Percentiles rank a stretch among this genome's conserved stretches.
Conservation (phyloP, 2,888 invertebrate genomes). For the Enchytraeus crypticus region DNA sequence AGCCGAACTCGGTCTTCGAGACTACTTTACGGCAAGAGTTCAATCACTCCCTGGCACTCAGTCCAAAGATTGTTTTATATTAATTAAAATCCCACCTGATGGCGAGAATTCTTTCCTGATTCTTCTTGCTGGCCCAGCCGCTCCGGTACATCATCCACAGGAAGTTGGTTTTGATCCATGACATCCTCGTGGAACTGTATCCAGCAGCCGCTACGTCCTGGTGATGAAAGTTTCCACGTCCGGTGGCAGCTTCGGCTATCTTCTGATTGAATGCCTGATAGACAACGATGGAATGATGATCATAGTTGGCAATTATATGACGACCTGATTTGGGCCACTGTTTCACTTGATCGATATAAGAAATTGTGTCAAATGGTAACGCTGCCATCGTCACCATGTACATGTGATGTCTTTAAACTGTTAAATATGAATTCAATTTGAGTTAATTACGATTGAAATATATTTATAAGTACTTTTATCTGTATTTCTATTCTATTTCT, state of each 20-base stretch:
- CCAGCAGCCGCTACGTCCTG: slow-evolving; percentile 30
- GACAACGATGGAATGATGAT: slow-evolving; percentile 33
- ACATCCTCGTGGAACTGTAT: slow-evolving; percentile 35
- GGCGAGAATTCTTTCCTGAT: slow-evolving; percentile 37
- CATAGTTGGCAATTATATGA: slow-evolving; percentile 39
- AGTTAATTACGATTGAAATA: too few species aligned
- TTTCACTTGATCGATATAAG: background rate
- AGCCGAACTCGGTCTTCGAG: too few species aligned
- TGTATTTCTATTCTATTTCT: too few species aligned
- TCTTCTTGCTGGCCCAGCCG: slow-evolving; percentile 38
- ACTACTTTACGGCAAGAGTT: too few species aligned
- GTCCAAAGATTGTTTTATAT: too few species aligned
- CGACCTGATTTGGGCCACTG: slow-evolving; percentile 35
- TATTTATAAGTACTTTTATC: too few species aligned
- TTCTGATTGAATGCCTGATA: slow-evolving; percentile 39
- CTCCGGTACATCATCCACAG: slow-evolving; percentile 46
- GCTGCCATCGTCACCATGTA: background rate
- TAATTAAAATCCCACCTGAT: too few species aligned
- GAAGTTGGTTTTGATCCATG: slow-evolving; percentile 45
- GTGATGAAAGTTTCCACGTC: slow-evolving; percentile 31
- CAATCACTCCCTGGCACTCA: too few species aligned
- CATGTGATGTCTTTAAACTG: too few species aligned
- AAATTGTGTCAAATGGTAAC: background rate
- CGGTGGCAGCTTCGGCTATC: slow-evolving; percentile 36
- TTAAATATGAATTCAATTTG: too few species aligned